phyloP scores from a whole-genome alignment of 2,888 invertebrate genomes.

The Scaptomyza polygonia region DNA sequence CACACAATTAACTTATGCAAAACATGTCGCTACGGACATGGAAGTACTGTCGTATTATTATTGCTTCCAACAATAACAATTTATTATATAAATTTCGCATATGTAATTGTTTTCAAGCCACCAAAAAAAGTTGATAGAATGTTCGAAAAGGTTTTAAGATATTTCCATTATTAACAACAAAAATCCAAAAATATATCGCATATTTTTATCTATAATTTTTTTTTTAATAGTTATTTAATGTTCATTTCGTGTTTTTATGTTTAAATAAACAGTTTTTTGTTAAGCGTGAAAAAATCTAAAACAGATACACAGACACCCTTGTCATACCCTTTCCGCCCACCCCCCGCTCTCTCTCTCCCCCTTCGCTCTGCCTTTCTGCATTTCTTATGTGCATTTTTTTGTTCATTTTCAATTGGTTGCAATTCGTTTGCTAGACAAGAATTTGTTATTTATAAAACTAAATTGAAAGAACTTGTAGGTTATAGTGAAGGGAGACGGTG shows the following conservation, averaged over 20 bases:
- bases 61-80: constrained; percentile 9
- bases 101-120: no score
- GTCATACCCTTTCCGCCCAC: background rate
- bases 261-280: constrained; percentile 38
- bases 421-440: constrained; percentile 59
- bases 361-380: background rate
- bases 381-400: constrained; percentile 23
- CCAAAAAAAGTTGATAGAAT: no score
- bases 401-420: constrained; percentile 57
- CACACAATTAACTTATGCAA: constrained; percentile 59
- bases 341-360: background rate
- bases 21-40: constrained; percentile 55
- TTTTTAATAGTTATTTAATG: constrained; percentile 38
- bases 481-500: background rate
- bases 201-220: constrained; percentile 7
- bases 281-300: background rate
- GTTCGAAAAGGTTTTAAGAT: no score
- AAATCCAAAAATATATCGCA: background rate
- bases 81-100: no score
- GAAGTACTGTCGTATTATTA: constrained; percentile 31
- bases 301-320: constrained; percentile 20
- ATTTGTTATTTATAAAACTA: constrained; percentile 53
- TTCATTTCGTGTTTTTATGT: constrained; percentile 41
- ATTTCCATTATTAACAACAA: background rate
- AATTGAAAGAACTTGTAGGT: constrained; percentile 36